Conservation (phyloP, 2,888 invertebrate genomes). For the Orgyia antiqua region DNA sequence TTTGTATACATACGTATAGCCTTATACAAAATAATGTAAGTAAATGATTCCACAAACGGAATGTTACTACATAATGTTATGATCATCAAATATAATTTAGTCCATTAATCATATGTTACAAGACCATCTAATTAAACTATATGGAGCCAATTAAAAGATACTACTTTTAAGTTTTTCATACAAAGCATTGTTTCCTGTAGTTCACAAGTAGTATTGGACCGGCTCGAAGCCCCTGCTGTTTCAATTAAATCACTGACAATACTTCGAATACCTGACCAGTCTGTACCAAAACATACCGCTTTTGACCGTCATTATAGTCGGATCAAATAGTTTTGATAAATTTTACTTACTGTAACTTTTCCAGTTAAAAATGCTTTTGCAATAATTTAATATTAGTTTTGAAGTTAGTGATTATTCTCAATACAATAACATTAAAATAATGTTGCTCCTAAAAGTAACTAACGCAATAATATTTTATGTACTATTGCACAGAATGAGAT, state of each 20-base stretch:
- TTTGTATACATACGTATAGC: too few relatives aligned
- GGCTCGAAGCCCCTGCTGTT: conserved; percentile 65
- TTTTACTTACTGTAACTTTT: conserved; percentile 8
- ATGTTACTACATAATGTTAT: conserved; percentile 31
- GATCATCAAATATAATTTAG: conserved; percentile 43
- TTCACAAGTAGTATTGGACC: conserved; percentile 41
- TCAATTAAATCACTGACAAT: conserved; percentile 77
- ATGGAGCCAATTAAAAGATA: conserved; percentile 66
- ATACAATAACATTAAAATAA: not conserved
- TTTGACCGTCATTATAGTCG: conserved; percentile 31
- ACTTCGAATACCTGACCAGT: conserved; percentile 65
- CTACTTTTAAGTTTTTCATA: conserved; percentile 58
- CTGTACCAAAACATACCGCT: conserved; percentile 63
- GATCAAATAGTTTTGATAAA: conserved; percentile 40
- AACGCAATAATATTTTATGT: too few relatives aligned
- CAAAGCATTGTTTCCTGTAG: conserved; percentile 70
- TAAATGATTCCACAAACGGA: conserved; percentile 10
- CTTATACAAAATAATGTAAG: conserved; percentile 15
- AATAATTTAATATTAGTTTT: too few relatives aligned
- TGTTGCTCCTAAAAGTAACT: too few relatives aligned
- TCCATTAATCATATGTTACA: conserved; percentile 59
- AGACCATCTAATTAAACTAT: conserved; percentile 61
- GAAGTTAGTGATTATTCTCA: too few relatives aligned
- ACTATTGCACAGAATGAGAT: too few relatives aligned
- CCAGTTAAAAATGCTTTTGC: not conserved